Percentiles rank a stretch among this genome's conserved stretches.
These are phyloP conservation scores for Heterodera schachtii DNA, from an alignment of 1,140 invertebrate genomes.

Conservation along the genomic window DNA sequence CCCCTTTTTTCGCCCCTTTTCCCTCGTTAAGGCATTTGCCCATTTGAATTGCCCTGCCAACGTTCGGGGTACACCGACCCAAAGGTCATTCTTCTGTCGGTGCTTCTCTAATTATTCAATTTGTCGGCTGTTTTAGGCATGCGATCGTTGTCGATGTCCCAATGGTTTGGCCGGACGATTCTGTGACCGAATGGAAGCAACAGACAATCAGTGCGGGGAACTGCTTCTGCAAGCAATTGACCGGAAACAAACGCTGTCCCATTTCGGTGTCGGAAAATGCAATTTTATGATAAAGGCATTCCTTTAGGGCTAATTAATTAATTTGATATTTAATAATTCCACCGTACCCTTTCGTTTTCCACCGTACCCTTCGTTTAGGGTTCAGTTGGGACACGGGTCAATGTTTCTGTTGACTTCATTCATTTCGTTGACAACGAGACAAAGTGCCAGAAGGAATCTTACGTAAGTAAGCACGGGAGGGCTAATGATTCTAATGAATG, in stretches of 20 bases:
- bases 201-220: slow-evolving; percentile 27
- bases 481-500: too few species aligned
- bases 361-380: neutral
- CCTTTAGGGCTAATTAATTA: neutral
- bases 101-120: neutral
- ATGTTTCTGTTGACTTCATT: slow-evolving; percentile 33
- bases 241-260: slow-evolving; percentile 17
- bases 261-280: slow-evolving; percentile 16
- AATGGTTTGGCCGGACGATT: slow-evolving; percentile 31
- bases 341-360: neutral
- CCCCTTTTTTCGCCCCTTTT: neutral
- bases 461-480: neutral
- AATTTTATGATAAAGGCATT: slow-evolving; percentile 34
- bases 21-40: slow-evolving; percentile 29
- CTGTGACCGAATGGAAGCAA: slow-evolving; percentile 8
- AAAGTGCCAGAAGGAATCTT: slow-evolving; percentile 1
- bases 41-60: slow-evolving; percentile 23
- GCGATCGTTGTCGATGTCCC: slow-evolving; percentile 37
- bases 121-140: slow-evolving; percentile 16
- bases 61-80: slow-evolving; percentile 47
- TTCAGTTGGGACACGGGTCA: slow-evolving; percentile 6
- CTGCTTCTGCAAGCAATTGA: neutral
- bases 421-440: slow-evolving; percentile 26
- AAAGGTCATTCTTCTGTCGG: neutral
- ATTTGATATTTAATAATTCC: neutral